Evolutionary conservation across 2,888 invertebrate genomes (phyloP), one percentile per base, ranked within the genome.

Genomic region (Torymus aiolomorphi): DNA sequence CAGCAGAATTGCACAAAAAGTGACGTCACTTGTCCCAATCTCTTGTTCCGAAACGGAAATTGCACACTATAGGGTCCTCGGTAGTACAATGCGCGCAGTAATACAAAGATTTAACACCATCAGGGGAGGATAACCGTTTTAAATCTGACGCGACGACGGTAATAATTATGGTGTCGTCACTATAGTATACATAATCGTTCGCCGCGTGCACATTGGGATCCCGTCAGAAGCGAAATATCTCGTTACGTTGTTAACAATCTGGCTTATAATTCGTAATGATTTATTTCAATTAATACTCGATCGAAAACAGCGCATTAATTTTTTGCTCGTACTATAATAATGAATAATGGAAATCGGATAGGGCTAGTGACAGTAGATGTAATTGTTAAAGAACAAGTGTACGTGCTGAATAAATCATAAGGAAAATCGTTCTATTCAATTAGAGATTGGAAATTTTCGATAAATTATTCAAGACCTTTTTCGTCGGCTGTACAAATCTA

Each of bases 31-130:
- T 51, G 61, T 52, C 31, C 42, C 16, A 49, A 24, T 16, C 16
- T 49, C 51, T 54, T 18, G 61, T 56, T 18, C 70, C 24, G 70
- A 51, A 71, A 77, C 59, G 65, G 57, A 71, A 77, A 65, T 77
- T 77, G 24, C 76, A 70, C 8, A 51, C 24, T 10, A n/a, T n/a
- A 16, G 59, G 13, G 18, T 18, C 52, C 20, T 18, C 51, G 51
- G 54, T 14, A 5, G 24, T 67, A 62, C 31, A 69, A 76, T 57
- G 51, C 24, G 71, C 16, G 24, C 77, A 59, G 65, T 71, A 51
- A 20, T n/a, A 24, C 61, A 66, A 66, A 54, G 59, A 67, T 72
- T 54, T 52, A 52, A 12, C 13, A 51, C 8, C 52, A 13, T 20
- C 3, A n/a, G n/a, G 10, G n/a, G 10, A 13, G n/a, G 24, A 66